phyloP scores from a whole-genome alignment of 2,888 invertebrate species.

The Heliconius aoede region DNA sequence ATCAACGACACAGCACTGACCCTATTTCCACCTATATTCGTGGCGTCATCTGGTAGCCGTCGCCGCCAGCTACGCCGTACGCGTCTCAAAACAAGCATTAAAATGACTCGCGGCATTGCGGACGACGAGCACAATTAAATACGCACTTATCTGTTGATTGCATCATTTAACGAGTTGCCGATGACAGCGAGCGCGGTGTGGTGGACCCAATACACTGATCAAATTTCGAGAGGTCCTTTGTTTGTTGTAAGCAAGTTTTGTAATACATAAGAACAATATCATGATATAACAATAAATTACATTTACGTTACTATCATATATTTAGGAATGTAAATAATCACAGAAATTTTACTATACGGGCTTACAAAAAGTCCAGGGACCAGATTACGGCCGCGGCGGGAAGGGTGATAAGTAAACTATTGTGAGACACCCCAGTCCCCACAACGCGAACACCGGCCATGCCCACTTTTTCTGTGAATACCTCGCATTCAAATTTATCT shows the following conservation, averaged over 20 bases:
- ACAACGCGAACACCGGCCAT: constrained; percentile 17
- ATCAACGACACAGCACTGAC: constrained; percentile 80
- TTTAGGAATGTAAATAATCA: constrained; percentile 1
- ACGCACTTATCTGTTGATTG: constrained; percentile 60
- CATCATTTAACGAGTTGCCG: constrained; percentile 55
- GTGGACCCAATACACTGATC: constrained; percentile 24
- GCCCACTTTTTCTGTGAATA: constrained; percentile 6
- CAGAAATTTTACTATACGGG: not conserved
- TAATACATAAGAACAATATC: not conserved
- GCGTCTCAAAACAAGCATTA: constrained; percentile 62
- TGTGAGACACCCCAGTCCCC: constrained; percentile 21
- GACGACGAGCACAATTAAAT: constrained; percentile 58
- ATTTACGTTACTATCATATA: not conserved
- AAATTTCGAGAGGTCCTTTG: constrained; percentile 16
- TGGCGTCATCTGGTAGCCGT: constrained; percentile 79
- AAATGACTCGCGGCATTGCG: constrained; percentile 55
- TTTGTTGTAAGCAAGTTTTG: not conserved
- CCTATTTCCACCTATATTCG: constrained; percentile 75
- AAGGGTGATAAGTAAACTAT: constrained; percentile 33
- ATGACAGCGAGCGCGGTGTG: constrained; percentile 38
- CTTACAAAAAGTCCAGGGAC: constrained; percentile 12
- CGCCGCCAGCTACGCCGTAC: constrained; percentile 65
- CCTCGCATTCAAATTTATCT: constrained; percentile 17
- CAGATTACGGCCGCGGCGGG: not conserved
- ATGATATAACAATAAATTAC: not conserved